A percentile compares a stretch with the other conserved stretches of the same genome.
Conservation (phyloP, 2,113 vertebrate genomes). For the Mus pahari region DNA sequence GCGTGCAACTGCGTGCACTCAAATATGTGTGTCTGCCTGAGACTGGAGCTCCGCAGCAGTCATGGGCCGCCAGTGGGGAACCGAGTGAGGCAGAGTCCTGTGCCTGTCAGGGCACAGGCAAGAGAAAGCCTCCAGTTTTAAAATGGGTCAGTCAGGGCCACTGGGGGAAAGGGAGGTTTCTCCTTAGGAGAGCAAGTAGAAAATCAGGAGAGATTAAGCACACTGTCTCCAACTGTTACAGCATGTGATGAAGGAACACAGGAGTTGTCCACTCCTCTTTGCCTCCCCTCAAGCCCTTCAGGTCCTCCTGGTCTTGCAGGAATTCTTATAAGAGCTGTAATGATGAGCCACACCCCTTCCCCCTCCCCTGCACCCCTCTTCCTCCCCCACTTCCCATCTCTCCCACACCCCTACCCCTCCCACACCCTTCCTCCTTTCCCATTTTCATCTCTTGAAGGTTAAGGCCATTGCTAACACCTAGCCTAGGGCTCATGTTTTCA, state of each 20-base stretch:
- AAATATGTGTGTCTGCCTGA: background rate
- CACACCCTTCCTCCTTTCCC: background rate
- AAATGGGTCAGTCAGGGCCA: background rate
- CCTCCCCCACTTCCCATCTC: background rate
- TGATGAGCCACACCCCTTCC: background rate
- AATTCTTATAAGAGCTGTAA: background rate
- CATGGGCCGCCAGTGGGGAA: background rate
- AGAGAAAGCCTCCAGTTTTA: background rate
- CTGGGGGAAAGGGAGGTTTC: background rate
- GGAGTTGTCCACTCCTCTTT: no score
- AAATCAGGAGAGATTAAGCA: background rate
- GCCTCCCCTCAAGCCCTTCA: background rate
- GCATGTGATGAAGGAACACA: background rate
- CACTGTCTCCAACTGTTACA: background rate
- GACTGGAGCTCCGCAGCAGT: background rate
- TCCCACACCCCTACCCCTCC: background rate
- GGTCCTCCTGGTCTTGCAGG: background rate
- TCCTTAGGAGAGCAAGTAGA: background rate
- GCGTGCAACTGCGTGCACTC: fast-evolving
- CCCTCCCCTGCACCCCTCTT: background rate
- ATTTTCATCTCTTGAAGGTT: background rate
- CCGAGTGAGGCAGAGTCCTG: background rate
- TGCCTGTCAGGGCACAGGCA: background rate
- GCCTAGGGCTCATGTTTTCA: background rate
- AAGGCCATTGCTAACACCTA: background rate